These are phyloP conservation scores for Oryzias woworae DNA, from an alignment of 2,113 vertebrate genomes.

Conservation along the genomic window DNA sequence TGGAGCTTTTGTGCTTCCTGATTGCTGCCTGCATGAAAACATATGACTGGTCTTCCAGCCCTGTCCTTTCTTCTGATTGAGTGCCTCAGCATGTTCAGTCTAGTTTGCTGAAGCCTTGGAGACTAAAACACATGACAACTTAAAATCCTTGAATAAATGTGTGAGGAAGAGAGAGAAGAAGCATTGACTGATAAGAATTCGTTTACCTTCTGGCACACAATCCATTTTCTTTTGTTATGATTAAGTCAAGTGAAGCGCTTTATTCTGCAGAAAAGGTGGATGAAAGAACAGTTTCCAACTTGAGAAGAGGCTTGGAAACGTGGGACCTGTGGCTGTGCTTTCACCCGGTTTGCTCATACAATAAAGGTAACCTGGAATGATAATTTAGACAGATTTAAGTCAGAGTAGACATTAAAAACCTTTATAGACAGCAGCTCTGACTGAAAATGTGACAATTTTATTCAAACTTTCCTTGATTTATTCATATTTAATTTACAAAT, in stretches of 20 bases:
- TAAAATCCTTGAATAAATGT: conserved; percentile 1
- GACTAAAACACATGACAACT: conserved; percentile 10
- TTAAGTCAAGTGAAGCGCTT: conserved; percentile 32
- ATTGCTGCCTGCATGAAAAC: neutral
- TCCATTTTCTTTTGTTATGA: conserved; percentile 42
- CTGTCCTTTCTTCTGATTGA: neutral
- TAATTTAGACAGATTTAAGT: no score
- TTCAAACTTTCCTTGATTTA: no score
- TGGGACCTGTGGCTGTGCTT: conserved; percentile 31
- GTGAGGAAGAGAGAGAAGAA: neutral
- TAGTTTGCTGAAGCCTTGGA: conserved; percentile 14
- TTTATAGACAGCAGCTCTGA: no score
- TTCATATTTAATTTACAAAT: no score
- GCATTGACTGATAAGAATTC: neutral
- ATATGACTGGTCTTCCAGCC: neutral
- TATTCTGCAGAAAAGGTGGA: conserved; percentile 15
- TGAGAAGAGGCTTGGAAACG: conserved; percentile 16
- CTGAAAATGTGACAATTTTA: no score
- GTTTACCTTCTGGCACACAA: conserved; percentile 19
- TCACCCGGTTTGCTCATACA: conserved; percentile 35
- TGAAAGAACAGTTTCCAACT: conserved; percentile 10
- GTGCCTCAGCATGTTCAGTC: conserved; percentile 6
- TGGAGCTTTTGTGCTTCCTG: neutral
- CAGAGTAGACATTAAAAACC: no score
- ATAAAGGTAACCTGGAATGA: no score